Conservation (phyloP, 2,888 invertebrate species). For the Blastobasis adustella region DNA sequence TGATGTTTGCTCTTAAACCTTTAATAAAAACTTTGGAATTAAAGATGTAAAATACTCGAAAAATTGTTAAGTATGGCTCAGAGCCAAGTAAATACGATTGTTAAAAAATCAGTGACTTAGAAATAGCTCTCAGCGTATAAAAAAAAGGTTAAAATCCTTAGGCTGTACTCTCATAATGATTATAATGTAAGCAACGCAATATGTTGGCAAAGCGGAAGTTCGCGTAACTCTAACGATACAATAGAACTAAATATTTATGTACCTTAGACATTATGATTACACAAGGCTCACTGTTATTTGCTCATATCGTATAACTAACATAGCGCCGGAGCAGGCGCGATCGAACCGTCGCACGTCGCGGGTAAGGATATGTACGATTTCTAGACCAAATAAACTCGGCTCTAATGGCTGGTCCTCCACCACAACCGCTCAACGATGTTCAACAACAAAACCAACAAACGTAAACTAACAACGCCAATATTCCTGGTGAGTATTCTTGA, state of each 20-base stretch:
- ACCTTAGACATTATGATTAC: conserved; percentile 71
- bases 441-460: conserved; percentile 41
- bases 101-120: conserved; percentile 70
- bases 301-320: conserved; percentile 40
- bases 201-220: conserved; percentile 73
- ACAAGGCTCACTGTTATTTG: conserved; percentile 64
- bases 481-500: conserved; percentile 61
- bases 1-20: conserved; percentile 57
- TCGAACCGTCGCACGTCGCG: conserved; percentile 39
- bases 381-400: conserved; percentile 43
- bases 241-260: conserved; percentile 72
- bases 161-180: conserved; percentile 72
- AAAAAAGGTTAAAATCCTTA: conserved; percentile 72
- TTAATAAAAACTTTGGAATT: conserved; percentile 59
- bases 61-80: conserved; percentile 60
- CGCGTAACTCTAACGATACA: conserved; percentile 72
- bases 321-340: conserved; percentile 13
- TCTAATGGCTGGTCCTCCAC: conserved; percentile 56
- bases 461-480: conserved; percentile 50
- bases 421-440: conserved; percentile 52
- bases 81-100: conserved; percentile 54
- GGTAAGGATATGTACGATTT: conserved; percentile 71
- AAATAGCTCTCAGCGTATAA: conserved; percentile 73
- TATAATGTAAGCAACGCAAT: conserved; percentile 73
- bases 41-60: conserved; percentile 72